Evolutionary conservation across 1,140 invertebrate species (phyloP).

Genomic region (Drosophila pseudoobscura): DNA sequence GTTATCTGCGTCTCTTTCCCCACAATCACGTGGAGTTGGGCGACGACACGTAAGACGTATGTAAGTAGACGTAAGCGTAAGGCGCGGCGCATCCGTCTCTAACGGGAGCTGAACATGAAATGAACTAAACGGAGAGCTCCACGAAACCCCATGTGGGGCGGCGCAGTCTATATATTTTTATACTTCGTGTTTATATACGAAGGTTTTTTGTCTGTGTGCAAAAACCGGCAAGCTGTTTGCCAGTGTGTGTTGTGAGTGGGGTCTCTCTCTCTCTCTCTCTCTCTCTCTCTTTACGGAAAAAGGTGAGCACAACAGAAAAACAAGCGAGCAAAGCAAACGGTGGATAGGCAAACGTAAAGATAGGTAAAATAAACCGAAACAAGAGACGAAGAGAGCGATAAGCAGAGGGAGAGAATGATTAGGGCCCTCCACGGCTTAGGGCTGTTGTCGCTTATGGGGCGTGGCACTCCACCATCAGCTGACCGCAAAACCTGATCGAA

Average conservation of each 20-base stretch:
- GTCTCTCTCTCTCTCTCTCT: conserved; percentile 33
- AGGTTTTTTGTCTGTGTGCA: conserved; percentile 33
- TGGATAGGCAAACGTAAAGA: conserved; percentile 5
- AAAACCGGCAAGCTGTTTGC: conserved; percentile 60
- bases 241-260: conserved; percentile 34
- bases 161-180: neutral
- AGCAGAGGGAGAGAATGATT: conserved; percentile 17
- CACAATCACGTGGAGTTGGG: conserved; percentile 55
- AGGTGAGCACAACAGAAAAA: conserved; percentile 77
- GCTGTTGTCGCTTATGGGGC: conserved; percentile 15
- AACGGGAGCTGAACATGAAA: conserved; percentile 68
- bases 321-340: conserved; percentile 58
- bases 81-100: conserved; percentile 59
- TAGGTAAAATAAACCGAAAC: conserved; percentile 1
- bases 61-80: conserved; percentile 20
- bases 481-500: conserved; percentile 14
- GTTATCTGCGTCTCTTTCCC: neutral
- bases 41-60: neutral
- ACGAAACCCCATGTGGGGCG: conserved; percentile 26
- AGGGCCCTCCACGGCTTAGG: conserved; percentile 5
- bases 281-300: conserved; percentile 57
- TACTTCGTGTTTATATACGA: conserved; percentile 28
- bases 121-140: conserved; percentile 47
- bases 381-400: conserved; percentile 20
- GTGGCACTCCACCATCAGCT: conserved; percentile 30